Base-by-base conservation (phyloP, 2,797 vertebrate genomes). In the Xenentodon cancila region DNA sequence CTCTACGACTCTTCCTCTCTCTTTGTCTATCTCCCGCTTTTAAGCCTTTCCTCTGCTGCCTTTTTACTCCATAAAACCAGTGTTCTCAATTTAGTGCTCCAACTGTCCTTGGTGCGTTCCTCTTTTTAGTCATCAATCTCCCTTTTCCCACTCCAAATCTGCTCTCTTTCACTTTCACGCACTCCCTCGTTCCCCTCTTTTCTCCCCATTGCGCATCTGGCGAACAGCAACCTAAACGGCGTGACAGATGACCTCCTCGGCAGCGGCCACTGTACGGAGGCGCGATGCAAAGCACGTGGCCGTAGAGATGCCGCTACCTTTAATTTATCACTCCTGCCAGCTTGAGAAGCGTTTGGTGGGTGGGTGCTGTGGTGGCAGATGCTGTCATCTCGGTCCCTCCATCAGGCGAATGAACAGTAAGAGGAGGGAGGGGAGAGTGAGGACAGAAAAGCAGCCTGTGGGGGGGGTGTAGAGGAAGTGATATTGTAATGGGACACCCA, bases 401-500 rank as follows among this genome's bases (percentile, higher is more conserved):
- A 0, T 66, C 77, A 69, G 30, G 57, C 68, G 72, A 77, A 75
- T 67, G 71, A 82, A 52, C 37, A 58, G 68, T 4, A 27, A 62
- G 62, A 64, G 80, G 53, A 71, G 45, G 48, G 58, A 53, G 43
- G 19, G 50, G 54, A 60, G 82, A 77, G 80, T 62, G 71, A 80
- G 64, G 68, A 73, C 48, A 73, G 59, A 68, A 40, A 84, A 75
- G 70, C 79, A 77, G 77, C 12, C 34, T 22, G 53, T 57, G 71
- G 81, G 66, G 64, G 73, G 63, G 69, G 62, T 19, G 20, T 3
- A 2, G 79, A 67, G 83, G 75, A 59, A 68, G 77, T 73, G 75
- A 79, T 77, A 86, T 89, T 88, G 83, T 88, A 81, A 85, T 73
- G 75, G 78, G 74, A 84, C 80, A 82, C 83, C 80, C 83, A 78